Percentiles rank a stretch among this genome's conserved stretches.
Conservation (phyloP, 2,888 invertebrate genomes). For the Eilema sororculum region DNA sequence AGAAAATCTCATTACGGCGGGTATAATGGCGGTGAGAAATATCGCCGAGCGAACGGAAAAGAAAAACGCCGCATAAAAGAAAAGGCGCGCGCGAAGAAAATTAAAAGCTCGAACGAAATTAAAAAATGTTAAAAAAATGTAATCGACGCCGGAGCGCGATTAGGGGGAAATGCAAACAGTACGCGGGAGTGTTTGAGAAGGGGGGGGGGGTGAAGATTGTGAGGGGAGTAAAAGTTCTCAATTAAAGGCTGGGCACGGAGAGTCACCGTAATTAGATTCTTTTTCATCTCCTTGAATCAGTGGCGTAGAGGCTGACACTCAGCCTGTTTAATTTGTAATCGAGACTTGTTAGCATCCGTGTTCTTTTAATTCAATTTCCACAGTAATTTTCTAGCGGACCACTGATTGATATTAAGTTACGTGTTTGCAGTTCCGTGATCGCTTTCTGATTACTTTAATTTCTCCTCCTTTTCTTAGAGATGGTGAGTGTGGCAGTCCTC, state of each 20-base stretch:
- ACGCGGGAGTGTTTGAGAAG: conserved; percentile 41
- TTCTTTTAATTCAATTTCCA: conserved; percentile 79
- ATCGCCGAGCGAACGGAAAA: conserved; percentile 74
- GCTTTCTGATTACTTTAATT: conserved; percentile 50
- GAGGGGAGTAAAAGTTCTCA: conserved; percentile 76
- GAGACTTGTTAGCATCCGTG: conserved; percentile 83
- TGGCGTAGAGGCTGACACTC: conserved; percentile 75
- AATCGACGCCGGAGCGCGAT: conserved; percentile 82
- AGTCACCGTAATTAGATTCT: conserved; percentile 85
- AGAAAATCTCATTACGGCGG: conserved; percentile 86
- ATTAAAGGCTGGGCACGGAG: conserved; percentile 83
- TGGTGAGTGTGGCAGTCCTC: conserved; percentile 28
- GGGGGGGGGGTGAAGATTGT: conserved; percentile 37
- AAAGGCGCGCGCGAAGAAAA: conserved; percentile 84
- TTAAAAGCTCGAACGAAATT: conserved; percentile 86
- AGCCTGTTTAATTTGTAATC: conserved; percentile 85
- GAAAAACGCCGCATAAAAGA: conserved; percentile 77
- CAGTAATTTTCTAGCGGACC: conserved; percentile 63
- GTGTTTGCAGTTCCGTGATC: conserved; percentile 46
- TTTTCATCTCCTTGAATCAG: conserved; percentile 84
- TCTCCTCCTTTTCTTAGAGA: conserved; percentile 33
- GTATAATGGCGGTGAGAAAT: conserved; percentile 86
- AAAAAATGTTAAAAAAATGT: conserved; percentile 86
- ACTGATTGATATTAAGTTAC: conserved; percentile 78
- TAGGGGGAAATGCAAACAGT: conserved; percentile 81